Evolutionary conservation across 2,113 vertebrate genomes (phyloP).

Genomic region (Corythornis vintsioides): DNA sequence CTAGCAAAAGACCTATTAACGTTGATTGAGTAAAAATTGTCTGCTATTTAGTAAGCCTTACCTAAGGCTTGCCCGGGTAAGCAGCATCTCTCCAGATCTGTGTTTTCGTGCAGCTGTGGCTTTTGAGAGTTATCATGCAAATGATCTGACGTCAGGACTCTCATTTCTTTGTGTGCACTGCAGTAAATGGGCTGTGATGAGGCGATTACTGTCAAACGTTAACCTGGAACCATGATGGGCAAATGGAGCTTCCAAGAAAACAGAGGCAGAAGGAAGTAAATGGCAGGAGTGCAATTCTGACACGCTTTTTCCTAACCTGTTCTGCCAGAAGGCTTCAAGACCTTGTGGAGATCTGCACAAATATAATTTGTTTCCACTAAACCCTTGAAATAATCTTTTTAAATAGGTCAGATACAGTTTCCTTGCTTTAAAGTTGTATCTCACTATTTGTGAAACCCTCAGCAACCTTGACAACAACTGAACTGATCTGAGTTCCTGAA

Average conservation of each 20-base stretch:
- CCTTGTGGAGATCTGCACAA: not conserved
- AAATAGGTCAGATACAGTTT: conserved; percentile 41
- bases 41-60: not conserved
- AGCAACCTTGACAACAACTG: not conserved
- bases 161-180: not conserved
- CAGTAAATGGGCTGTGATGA: conserved; percentile 23
- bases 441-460: not conserved
- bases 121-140: conserved; percentile 21
- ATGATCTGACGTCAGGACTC: not conserved
- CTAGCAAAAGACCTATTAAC: not conserved
- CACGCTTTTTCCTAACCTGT: conserved; percentile 27
- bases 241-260: conserved; percentile 6
- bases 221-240: not conserved
- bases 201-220: not conserved
- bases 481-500: not conserved
- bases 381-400: not conserved
- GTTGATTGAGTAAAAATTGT: not conserved
- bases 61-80: not conserved
- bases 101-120: not conserved
- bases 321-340: conserved; percentile 41
- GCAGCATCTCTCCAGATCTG: not conserved
- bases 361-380: conserved; percentile 25
- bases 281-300: conserved; percentile 5
- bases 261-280: not conserved
- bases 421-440: not conserved